A percentile compares a stretch with the other conserved stretches of the same genome.
Evolutionary conservation across 2,797 vertebrate genomes (phyloP).

Genomic region (Phoebastria nigripes): DNA sequence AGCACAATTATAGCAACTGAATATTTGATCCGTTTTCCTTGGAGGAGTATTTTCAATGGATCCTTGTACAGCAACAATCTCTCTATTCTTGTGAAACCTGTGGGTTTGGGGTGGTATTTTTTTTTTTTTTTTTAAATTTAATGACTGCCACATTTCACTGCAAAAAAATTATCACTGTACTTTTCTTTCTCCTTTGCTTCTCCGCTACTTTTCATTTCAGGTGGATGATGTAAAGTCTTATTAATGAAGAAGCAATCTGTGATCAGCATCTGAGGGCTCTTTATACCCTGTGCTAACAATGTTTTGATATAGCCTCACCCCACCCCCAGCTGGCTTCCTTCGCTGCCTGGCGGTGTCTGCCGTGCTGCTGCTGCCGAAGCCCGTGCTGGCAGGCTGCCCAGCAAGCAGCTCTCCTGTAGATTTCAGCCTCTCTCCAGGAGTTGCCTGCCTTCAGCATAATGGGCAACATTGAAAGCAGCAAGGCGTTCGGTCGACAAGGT

Average conservation of each 20-base stretch:
- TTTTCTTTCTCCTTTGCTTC: background rate
- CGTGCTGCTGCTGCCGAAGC: conserved; percentile 58
- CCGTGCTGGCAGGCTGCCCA: conserved; percentile 76
- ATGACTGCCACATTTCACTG: background rate
- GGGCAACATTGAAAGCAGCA: conserved; percentile 77
- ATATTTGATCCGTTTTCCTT: conserved; percentile 12
- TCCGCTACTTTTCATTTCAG: background rate
- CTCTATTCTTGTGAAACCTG: background rate
- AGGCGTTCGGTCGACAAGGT: conserved; percentile 78
- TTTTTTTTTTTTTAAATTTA: background rate
- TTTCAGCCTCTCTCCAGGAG: conserved; percentile 76
- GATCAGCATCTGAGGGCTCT: conserved; percentile 57
- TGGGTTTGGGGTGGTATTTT: background rate
- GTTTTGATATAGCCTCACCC: conserved; percentile 46
- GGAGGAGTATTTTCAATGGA: conserved; percentile 1
- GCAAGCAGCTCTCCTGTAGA: conserved; percentile 70
- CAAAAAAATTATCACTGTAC: background rate
- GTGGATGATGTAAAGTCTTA: background rate
- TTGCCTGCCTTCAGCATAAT: conserved; percentile 77
- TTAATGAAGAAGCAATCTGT: conserved; percentile 26
- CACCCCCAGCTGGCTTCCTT: conserved; percentile 41
- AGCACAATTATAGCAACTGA: background rate
- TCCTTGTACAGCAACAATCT: background rate
- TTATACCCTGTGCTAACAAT: conserved; percentile 56
- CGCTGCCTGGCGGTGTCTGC: conserved; percentile 66